Evolutionary conservation across 2,888 invertebrate species (phyloP).

Genomic region (Drosophila testacea): DNA sequence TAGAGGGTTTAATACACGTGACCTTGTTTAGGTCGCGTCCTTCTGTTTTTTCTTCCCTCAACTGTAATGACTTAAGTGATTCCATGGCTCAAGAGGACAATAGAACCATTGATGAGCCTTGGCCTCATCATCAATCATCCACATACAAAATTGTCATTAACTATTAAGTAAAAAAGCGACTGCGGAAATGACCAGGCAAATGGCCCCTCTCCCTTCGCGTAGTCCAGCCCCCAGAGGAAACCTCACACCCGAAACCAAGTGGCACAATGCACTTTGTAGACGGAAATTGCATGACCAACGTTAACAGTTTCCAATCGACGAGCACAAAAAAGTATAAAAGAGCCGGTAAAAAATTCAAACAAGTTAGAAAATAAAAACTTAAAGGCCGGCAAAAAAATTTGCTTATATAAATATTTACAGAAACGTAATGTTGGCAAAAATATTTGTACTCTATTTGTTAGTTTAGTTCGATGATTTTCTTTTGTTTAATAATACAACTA

Average conservation of each 20-base stretch:
- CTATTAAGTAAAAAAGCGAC: conserved; percentile 35
- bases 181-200: conserved; percentile 31
- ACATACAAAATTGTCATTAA: conserved; percentile 54
- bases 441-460: conserved; percentile 4
- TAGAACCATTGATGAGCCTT: conserved; percentile 40
- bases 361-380: neutral
- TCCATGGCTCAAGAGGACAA: conserved; percentile 2
- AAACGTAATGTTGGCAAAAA: neutral
- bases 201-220: neutral
- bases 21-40: conserved; percentile 44
- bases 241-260: conserved; percentile 9
- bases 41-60: neutral
- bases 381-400: conserved; percentile 21
- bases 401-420: conserved; percentile 8
- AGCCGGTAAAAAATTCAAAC: conserved; percentile 32
- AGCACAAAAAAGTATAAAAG: conserved; percentile 8
- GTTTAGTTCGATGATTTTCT: neutral
- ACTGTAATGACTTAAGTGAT: conserved; percentile 45
- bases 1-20: conserved; percentile 32
- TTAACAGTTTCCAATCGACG: conserved; percentile 46
- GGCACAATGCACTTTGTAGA: conserved; percentile 61
- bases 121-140: conserved; percentile 53
- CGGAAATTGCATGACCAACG: conserved; percentile 64
- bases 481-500: no score
- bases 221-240: neutral